These are phyloP conservation scores for Todus mexicanus DNA, from an alignment of 2,797 vertebrate genomes.

Conservation along the genomic window DNA sequence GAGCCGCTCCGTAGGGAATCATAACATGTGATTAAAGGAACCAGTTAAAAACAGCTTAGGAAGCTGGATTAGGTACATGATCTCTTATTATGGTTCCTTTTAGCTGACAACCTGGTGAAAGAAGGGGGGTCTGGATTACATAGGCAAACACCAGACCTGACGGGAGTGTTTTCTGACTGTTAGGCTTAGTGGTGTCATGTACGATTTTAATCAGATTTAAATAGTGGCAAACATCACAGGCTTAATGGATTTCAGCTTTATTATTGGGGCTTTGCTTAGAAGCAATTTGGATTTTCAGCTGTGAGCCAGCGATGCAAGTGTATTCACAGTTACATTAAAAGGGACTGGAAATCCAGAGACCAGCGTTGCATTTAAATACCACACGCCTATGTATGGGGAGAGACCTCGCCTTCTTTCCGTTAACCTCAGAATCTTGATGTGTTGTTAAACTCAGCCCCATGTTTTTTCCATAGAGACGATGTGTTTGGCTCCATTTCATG, in stretches of 20 bases:
- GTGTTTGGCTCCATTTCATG: neutral
- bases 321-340: neutral
- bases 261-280: slow-evolving; percentile 54
- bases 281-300: slow-evolving; percentile 60
- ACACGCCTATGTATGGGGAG: neutral
- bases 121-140: slow-evolving; percentile 12
- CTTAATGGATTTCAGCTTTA: slow-evolving; percentile 66
- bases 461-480: neutral
- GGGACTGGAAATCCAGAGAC: neutral
- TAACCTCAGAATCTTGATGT: neutral
- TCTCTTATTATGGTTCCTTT: slow-evolving; percentile 33
- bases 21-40: slow-evolving; percentile 35
- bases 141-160: neutral
- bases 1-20: neutral
- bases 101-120: neutral
- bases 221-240: slow-evolving; percentile 57
- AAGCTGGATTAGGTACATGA: slow-evolving; percentile 46
- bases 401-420: neutral
- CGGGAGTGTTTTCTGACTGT: slow-evolving; percentile 33
- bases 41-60: slow-evolving; percentile 44
- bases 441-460: neutral
- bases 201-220: slow-evolving; percentile 63
- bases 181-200: slow-evolving; percentile 49
- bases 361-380: neutral
- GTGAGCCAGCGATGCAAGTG: neutral